A percentile compares a stretch with the other conserved stretches of the same genome.
Evolutionary conservation across 2,888 invertebrate species (phyloP).

Genomic region (Lasiommata megera): DNA sequence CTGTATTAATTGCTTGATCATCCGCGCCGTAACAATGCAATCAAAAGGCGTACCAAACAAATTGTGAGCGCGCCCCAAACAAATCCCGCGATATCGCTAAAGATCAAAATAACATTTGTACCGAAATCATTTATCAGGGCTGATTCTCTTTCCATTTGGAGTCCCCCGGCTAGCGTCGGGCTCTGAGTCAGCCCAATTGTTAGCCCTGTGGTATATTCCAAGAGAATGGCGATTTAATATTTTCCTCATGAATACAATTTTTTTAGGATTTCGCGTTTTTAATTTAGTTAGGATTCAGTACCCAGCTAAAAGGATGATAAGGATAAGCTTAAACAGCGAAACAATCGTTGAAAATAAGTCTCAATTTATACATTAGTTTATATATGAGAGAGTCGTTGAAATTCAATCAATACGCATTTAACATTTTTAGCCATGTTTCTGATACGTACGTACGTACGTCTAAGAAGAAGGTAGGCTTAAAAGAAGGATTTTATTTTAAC

Average conservation of each 20-base stretch:
- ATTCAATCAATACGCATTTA: too few species aligned
- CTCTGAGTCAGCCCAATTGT: conserved; percentile 41
- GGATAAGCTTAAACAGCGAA: too few species aligned
- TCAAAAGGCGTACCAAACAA: conserved; percentile 49
- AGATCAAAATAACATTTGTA: conserved; percentile 78
- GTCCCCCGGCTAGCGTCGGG: conserved; percentile 46
- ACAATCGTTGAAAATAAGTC: too few species aligned
- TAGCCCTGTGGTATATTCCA: conserved; percentile 6
- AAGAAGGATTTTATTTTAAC: too few species aligned
- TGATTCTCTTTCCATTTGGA: conserved; percentile 74
- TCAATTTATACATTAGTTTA: too few species aligned
- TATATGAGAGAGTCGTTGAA: too few species aligned
- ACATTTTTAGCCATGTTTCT: too few species aligned
- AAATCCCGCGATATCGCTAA: conserved; percentile 67
- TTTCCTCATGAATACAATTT: neutral
- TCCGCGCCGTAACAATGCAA: conserved; percentile 34
- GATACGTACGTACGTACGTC: too few species aligned
- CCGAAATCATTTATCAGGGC: conserved; percentile 75
- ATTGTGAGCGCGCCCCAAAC: conserved; percentile 60
- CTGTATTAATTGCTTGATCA: conserved; percentile 30
- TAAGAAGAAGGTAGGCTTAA: too few species aligned
- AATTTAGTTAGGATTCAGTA: too few species aligned
- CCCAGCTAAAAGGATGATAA: too few species aligned
- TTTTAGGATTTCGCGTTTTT: too few species aligned
- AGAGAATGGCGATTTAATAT: conserved; percentile 17